phyloP scores from a whole-genome alignment of 2,888 invertebrate genomes.

The Phymatocera aterrima region DNA sequence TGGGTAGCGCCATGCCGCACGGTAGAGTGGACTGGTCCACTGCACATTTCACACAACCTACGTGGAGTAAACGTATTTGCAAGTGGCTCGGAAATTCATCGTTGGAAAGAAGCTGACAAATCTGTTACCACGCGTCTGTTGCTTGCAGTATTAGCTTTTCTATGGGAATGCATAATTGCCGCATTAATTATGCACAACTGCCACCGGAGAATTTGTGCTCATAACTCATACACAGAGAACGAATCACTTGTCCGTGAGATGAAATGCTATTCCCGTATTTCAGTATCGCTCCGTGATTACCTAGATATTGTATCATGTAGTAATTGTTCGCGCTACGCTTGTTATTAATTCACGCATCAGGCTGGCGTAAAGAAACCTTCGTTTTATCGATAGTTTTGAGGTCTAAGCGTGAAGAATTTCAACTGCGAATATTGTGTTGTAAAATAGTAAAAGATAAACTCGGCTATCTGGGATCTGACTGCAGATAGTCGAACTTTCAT shows the following conservation, averaged over 20 bases:
- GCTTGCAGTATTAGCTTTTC: neutral
- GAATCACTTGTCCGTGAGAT: neutral
- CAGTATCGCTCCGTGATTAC: neutral
- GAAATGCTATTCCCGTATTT: neutral
- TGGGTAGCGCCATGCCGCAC: neutral
- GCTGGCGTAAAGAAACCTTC: neutral
- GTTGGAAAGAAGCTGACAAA: neutral
- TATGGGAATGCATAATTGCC: neutral
- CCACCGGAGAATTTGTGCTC: neutral
- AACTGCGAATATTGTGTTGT: slow-evolving; percentile 12
- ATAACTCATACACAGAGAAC: neutral
- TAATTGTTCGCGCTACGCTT: neutral
- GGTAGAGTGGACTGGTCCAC: slow-evolving; percentile 1
- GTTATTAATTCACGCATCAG: neutral
- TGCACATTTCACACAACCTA: neutral
- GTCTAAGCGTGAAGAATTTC: neutral
- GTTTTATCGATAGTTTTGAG: neutral
- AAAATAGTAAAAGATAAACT: neutral
- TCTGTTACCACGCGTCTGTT: neutral
- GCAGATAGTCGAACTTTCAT: slow-evolving; percentile 22
- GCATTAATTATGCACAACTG: neutral
- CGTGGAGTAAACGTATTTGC: neutral
- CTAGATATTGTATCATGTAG: neutral
- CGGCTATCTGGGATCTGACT: too few relatives aligned
- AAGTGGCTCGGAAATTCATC: slow-evolving; percentile 2